A percentile compares a stretch with the other conserved stretches of the same genome.
phyloP scores from a whole-genome alignment of 2,888 invertebrate genomes.

The Neria commutata region DNA sequence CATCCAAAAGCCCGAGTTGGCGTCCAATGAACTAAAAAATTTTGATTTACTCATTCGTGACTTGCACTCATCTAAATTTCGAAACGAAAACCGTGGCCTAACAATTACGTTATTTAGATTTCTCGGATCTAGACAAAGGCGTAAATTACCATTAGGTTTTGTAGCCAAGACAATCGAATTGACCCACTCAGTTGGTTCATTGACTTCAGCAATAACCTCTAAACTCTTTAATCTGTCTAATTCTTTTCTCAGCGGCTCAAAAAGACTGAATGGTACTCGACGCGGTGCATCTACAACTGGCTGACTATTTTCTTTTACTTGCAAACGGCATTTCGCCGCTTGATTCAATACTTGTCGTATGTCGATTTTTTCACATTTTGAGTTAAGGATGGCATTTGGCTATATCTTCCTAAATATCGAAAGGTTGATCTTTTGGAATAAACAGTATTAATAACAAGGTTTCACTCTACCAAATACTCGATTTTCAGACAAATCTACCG shows the following conservation, averaged over 20 bases:
- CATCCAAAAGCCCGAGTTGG: constrained; percentile 31
- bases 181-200: constrained; percentile 30
- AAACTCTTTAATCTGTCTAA: constrained; percentile 22
- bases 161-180: constrained; percentile 26
- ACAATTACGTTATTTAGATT: constrained; percentile 30
- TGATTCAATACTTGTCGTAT: too few relatives aligned
- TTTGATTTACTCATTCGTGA: constrained; percentile 16
- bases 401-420: too few relatives aligned
- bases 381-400: too few relatives aligned
- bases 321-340: constrained; percentile 21
- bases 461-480: too few relatives aligned
- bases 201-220: constrained; percentile 21
- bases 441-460: too few relatives aligned
- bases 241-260: constrained; percentile 18
- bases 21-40: constrained; percentile 22
- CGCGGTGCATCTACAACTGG: constrained; percentile 23
- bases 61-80: constrained; percentile 18
- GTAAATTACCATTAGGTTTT: constrained; percentile 28
- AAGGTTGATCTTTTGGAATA: too few relatives aligned
- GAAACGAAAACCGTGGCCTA: constrained; percentile 24
- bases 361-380: too few relatives aligned
- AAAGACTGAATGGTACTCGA: constrained; percentile 25
- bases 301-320: constrained; percentile 8
- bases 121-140: constrained; percentile 30
- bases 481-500: too few relatives aligned